Evolutionary conservation across 2,113 vertebrate species (phyloP), one percentile per base, ranked within the genome.

Genomic region (Hymenochirus boettgeri): DNA sequence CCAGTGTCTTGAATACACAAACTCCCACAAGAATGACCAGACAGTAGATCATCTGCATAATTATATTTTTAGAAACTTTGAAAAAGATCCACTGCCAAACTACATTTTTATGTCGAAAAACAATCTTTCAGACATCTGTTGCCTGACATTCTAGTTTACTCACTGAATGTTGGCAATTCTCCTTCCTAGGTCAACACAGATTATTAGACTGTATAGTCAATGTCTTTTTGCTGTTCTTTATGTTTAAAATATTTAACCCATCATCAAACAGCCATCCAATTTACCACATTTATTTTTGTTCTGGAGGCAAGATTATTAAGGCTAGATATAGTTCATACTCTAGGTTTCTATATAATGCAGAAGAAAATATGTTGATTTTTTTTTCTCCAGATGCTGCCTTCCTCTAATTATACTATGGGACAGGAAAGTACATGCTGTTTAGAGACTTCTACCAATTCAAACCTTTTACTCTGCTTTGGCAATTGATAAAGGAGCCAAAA

Each of bases 371-470:
- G n/a, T n/a, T 76, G 69, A 71, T 70, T 76, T 79, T 65, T 70
- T 77, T 81, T n/a, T 82, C 73, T 67, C 58, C 61, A 75, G 29
- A 55, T 65, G 77, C 71, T 74, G 74, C 84, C 91, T 88, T 85
- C 79, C 80, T 82, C 55, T 52, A 71, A 80, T 84, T 88, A 80
- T 71, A 83, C 79, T 70, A 79, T 8, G 31, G 82, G 80, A 79
- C 70, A 90, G 83, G 82, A 91, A 91, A 78, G 80, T 5, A 72
- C 81, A 73, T 70, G 7, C 18, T 75, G 58, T 52, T 64, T 74
- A 85, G 73, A 74, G 88, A 82, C 73, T 82, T 71, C 75, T 82
- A 73, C 74, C 46, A 72, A 61, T 60, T 63, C 64, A 81, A 82
- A 64, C 3, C 23, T 72, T 74, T 42, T 73, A 61, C 67, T 61